Conservation (phyloP, 2,113 vertebrate genomes). For the Pseudorectes ferrugineus region DNA sequence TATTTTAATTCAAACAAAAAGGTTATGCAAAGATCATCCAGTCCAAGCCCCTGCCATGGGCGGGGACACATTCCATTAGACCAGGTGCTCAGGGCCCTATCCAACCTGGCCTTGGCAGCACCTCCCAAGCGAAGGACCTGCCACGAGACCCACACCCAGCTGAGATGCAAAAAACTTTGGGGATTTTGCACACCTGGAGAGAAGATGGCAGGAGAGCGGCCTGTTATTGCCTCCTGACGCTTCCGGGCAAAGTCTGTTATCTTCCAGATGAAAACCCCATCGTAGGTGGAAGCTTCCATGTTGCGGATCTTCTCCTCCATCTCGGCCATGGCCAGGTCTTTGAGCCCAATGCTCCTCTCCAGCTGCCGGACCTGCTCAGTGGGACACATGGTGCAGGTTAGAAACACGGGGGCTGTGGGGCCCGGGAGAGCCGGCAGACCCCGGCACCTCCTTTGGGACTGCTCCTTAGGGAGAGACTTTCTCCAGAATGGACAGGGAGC, state of each 20-base stretch:
- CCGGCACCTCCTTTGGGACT: accelerated
- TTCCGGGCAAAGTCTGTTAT: slow-evolving; percentile 84
- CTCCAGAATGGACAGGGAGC: neutral
- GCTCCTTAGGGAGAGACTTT: accelerated
- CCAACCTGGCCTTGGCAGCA: neutral
- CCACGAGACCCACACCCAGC: neutral
- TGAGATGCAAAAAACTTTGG: neutral
- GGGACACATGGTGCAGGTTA: neutral
- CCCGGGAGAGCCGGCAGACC: neutral
- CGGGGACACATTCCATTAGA: neutral
- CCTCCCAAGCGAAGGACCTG: neutral
- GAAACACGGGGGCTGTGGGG: neutral
- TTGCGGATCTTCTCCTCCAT: slow-evolving; percentile 81
- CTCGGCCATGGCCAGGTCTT: slow-evolving; percentile 85
- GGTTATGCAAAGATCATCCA: neutral
- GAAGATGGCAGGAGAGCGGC: slow-evolving; percentile 88
- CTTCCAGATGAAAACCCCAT: slow-evolving; percentile 91
- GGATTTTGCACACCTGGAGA: slow-evolving; percentile 80
- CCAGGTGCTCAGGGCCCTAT: neutral
- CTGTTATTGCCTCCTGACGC: slow-evolving; percentile 83
- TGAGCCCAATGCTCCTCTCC: slow-evolving; percentile 81
- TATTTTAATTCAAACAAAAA: neutral
- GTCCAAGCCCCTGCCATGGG: neutral
- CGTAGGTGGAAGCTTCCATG: slow-evolving; percentile 83
- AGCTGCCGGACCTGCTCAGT: slow-evolving; percentile 84